Percentiles rank a stretch among this genome's conserved stretches.
phyloP scores from a whole-genome alignment of 2,113 vertebrate species.

The Podarcis muralis region DNA sequence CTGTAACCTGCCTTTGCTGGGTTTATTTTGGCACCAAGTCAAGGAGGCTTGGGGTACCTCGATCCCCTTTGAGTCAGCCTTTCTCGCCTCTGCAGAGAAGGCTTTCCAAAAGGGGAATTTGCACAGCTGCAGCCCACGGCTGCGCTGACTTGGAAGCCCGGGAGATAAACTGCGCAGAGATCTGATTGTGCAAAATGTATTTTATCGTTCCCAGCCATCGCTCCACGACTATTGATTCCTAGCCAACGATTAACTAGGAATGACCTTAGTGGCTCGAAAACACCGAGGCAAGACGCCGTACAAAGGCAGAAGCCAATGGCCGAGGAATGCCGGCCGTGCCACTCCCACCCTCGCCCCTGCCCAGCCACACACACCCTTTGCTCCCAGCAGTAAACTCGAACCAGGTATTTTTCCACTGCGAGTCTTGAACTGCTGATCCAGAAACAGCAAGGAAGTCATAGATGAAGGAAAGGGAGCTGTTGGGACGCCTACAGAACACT shows the following conservation, averaged over 20 bases:
- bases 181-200: constrained; percentile 66
- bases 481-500: not conserved
- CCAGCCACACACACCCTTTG: constrained; percentile 45
- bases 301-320: constrained; percentile 57
- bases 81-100: too few relatives aligned
- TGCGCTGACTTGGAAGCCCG: constrained; percentile 46
- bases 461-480: not conserved
- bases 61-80: too few relatives aligned
- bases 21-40: not conserved
- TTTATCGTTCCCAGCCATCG: constrained; percentile 69
- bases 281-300: constrained; percentile 61
- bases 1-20: not conserved
- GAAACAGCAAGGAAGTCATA: constrained; percentile 33
- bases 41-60: not conserved
- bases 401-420: constrained; percentile 74
- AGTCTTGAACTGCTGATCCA: constrained; percentile 45
- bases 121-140: constrained; percentile 49
- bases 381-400: constrained; percentile 41
- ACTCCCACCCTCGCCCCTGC: not conserved
- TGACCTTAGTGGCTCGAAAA: constrained; percentile 75
- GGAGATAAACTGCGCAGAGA: constrained; percentile 59
- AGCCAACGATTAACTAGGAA: constrained; percentile 79
- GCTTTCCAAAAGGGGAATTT: constrained; percentile 28
- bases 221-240: constrained; percentile 74
- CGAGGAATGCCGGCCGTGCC: constrained; percentile 17